These are phyloP conservation scores for Ciconia stormi DNA, from an alignment of 2,113 vertebrate species.

Conservation along the genomic window DNA sequence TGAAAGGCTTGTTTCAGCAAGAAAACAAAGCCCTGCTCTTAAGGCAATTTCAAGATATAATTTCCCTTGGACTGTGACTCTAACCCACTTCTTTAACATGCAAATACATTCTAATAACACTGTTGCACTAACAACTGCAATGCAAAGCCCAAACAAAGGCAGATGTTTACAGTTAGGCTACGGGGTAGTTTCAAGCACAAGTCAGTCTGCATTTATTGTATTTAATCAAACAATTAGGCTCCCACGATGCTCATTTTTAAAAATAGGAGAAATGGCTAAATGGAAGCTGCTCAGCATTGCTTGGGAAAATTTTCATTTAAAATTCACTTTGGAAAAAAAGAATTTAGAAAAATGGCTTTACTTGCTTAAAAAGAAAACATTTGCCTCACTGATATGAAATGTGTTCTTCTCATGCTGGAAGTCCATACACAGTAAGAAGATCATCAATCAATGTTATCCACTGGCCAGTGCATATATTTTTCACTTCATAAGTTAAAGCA, in stretches of 20 bases:
- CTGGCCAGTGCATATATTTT: not conserved
- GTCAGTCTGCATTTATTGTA: slow-evolving; percentile 1
- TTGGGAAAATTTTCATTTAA: not conserved
- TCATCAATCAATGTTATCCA: not conserved
- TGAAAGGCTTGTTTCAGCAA: slow-evolving; percentile 48
- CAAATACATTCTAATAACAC: slow-evolving; percentile 26
- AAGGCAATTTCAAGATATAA: slow-evolving; percentile 32
- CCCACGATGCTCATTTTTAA: not conserved
- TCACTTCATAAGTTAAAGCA: not conserved
- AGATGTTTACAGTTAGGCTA: slow-evolving; percentile 55
- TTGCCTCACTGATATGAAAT: not conserved
- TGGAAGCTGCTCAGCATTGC: not conserved
- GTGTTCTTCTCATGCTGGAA: not conserved
- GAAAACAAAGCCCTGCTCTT: slow-evolving; percentile 42
- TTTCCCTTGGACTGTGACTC: slow-evolving; percentile 18
- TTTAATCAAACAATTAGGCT: slow-evolving; percentile 46
- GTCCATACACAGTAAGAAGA: not conserved
- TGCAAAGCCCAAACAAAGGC: slow-evolving; percentile 14
- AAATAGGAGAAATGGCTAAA: not conserved
- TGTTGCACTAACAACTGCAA: slow-evolving; percentile 1
- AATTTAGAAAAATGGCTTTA: not conserved
- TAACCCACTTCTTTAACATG: not conserved
- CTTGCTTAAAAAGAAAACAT: not conserved
- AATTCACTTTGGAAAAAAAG: not conserved
- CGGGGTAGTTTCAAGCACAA: slow-evolving; percentile 2